Base-by-base conservation (phyloP, 2,888 invertebrate genomes). In the Caenorhabditis sp. region DNA sequence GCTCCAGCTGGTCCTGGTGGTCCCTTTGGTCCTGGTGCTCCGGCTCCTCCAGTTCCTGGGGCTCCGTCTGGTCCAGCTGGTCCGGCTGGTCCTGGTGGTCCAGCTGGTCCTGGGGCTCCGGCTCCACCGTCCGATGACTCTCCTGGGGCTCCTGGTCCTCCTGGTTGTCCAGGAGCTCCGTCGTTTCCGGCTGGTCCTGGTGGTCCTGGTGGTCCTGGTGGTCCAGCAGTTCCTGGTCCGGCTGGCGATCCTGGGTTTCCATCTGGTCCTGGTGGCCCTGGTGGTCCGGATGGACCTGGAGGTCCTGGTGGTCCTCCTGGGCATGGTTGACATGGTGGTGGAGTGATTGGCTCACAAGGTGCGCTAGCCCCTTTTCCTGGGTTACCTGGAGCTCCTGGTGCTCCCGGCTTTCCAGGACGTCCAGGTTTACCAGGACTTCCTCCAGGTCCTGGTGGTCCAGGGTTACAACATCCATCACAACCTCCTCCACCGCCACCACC, bases 11-110 rank as follows among this genome's bases (percentile, higher is more conserved):
- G 71, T 63, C 76, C 76, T 62, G 67, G 65, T 58, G 76, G 76
- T 76, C 76, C 76, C 68, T 71, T 68, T 59, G 72, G 67, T 66
- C 77, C 77, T 26, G 74, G 65, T n/a, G 8, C 59, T 65, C 76
- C 76, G 12, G 72, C 58, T 56, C 66, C 70, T 56, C 69, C 69
- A 14, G 23, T 23, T 59, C 83, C 83, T 38, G 83, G 83, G 25
- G 82, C 76, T 65, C 83, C 81, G 25, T 80, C 74, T 20, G 80
- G 81, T 53, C 80, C 80, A 4, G 77, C 68, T 56, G 78, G 75
- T 72, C 80, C 80, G 23, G 72, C 56, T 59, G 74, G 67, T 76
- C 78, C 78, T 68, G 76, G 71, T 59, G 61, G 59, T 73, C 78
- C 78, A 12, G 67, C 69, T 62, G 73, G 71, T 73, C 78, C 78